A percentile compares a stretch with the other conserved stretches of the same genome.
Evolutionary conservation across 2,888 invertebrate species (phyloP).

Genomic region (Ochropleura leucogaster): DNA sequence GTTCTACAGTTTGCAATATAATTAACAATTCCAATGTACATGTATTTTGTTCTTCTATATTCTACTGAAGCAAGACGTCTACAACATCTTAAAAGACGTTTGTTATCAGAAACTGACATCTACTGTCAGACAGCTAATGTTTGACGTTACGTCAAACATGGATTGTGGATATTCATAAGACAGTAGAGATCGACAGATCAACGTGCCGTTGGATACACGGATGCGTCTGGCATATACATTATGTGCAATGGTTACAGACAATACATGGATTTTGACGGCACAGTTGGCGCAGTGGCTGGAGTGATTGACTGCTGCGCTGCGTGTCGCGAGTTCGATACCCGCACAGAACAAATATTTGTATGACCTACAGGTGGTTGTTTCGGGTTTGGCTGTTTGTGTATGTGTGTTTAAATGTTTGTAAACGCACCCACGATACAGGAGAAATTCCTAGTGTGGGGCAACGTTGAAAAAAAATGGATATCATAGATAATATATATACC

Average conservation of each 20-base stretch:
- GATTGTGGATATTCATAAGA: constrained; percentile 1
- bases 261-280: too few species aligned
- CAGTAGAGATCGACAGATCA: neutral
- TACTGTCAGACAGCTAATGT: constrained; percentile 5
- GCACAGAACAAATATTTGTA: too few species aligned
- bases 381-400: too few species aligned
- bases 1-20: too few species aligned
- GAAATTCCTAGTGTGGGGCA: too few species aligned
- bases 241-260: neutral
- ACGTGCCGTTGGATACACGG: neutral
- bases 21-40: neutral
- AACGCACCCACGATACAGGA: too few species aligned
- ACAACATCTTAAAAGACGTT: neutral
- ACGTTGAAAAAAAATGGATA: too few species aligned
- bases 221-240: neutral
- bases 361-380: too few species aligned
- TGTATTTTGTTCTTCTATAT: neutral
- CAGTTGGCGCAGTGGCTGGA: too few species aligned
- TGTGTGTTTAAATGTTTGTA: too few species aligned
- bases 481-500: neutral
- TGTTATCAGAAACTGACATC: neutral
- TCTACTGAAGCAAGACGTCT: neutral
- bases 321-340: too few species aligned
- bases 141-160: neutral
- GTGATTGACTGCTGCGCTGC: too few species aligned